Base-by-base conservation (phyloP, 2,113 vertebrate species). In the Varanus salvator region DNA sequence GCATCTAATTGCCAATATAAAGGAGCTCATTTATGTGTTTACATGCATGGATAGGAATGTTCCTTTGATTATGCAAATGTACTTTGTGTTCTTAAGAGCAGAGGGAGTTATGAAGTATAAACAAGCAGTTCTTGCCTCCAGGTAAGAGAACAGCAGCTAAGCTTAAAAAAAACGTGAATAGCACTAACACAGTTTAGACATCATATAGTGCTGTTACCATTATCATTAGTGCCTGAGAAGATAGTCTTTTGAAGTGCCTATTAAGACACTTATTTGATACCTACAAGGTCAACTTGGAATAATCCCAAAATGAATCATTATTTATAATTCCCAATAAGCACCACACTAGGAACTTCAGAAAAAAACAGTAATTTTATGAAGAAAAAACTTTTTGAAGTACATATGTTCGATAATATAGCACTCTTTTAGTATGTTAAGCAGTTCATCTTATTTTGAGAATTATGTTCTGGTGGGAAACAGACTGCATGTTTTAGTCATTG, bases 11-110 rank as follows among this genome's bases (percentile, higher is more conserved):
- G 92, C 91, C 87, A 89, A 86, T 86, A 94, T 92, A 94, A 96
- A 96, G 90, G 76, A 95, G 95, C 94, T 96, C 96, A 93, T 94
- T 94, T 95, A 93, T 93, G 95, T 92, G 94, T 92, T 92, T 96
- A 94, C 94, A 89, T 88, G 93, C 93, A 93, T 93, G 94, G 86
- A 82, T 17, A 90, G 92, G 92, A 95, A 87, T 77, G 57, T 69
- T 74, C 87, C 89, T 31, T 64, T 0, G 87, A 93, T 44, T 87
- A 44, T 68, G 91, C 80, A 92, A 95, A 92, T 1, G 2, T 85
- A 0, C 85, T 87, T 86, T 60, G 87, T 0, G 0, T 87, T 93
- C 92, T 91, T 88, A 91, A 95, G 92, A 93, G 94, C 93, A 80
- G 82, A 14, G 71, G 88, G 90, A 93, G 93, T 50, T 25, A 1